phyloP scores from a whole-genome alignment of 2,888 invertebrate species.

The Nymphalis c-album region DNA sequence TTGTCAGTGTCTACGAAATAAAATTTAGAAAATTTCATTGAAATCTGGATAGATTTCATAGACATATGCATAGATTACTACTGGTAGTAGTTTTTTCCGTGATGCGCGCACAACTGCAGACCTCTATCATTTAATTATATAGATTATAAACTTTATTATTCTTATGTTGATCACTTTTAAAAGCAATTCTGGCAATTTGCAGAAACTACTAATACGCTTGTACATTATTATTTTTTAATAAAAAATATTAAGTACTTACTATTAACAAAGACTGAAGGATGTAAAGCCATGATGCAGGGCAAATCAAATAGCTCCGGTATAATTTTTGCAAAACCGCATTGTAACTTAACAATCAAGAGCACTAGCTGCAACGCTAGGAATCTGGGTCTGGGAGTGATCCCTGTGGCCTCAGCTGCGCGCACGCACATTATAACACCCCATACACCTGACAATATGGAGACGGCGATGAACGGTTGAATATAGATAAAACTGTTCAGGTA shows the following conservation, averaged over 20 bases:
- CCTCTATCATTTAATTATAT: too few relatives aligned
- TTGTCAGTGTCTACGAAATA: too few relatives aligned
- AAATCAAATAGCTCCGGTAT: conserved; percentile 78
- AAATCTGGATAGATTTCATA: too few relatives aligned
- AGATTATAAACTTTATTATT: conserved; percentile 7
- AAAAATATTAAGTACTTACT: conserved; percentile 72
- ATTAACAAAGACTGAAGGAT: conserved; percentile 84
- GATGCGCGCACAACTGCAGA: too few relatives aligned
- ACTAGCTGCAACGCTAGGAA: conserved; percentile 84
- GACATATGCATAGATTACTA: too few relatives aligned
- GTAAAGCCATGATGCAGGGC: conserved; percentile 84
- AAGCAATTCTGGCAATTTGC: too few relatives aligned
- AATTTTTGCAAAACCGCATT: conserved; percentile 81
- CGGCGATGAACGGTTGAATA: conserved; percentile 83
- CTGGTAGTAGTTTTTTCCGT: too few relatives aligned
- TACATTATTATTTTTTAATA: not conserved
- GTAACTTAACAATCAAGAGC: conserved; percentile 85
- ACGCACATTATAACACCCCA: conserved; percentile 86
- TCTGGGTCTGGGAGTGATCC: conserved; percentile 69
- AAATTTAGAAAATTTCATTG: too few relatives aligned
- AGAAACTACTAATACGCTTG: not conserved
- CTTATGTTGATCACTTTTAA: not conserved
- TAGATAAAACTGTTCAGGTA: conserved; percentile 82
- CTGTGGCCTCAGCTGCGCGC: conserved; percentile 67
- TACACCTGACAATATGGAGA: conserved; percentile 85